Percentiles rank a stretch among this genome's conserved stretches.
Evolutionary conservation across 2,888 invertebrate genomes (phyloP).

Genomic region (Chrysodeixis includens): DNA sequence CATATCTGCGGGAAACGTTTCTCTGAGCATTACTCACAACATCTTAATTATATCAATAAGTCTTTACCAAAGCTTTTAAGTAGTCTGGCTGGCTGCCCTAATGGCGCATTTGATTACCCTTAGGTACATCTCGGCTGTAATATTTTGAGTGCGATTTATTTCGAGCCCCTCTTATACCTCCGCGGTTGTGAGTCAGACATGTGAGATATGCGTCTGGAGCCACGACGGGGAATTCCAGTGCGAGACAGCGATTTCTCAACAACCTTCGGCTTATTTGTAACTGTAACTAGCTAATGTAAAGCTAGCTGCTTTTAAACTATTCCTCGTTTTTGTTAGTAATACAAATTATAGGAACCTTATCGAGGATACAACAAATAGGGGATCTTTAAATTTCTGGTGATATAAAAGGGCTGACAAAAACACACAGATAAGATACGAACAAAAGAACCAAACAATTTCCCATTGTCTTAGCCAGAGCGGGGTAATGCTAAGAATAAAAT

Average conservation of each 20-base stretch:
- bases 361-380: neutral
- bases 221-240: neutral
- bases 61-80: neutral
- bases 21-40: neutral
- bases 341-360: neutral
- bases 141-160: slow-evolving; percentile 2
- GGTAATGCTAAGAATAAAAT: too few relatives aligned
- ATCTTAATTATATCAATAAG: neutral
- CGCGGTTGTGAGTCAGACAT: neutral
- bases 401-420: neutral
- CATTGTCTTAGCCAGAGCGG: too few relatives aligned
- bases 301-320: neutral
- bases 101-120: slow-evolving; percentile 1
- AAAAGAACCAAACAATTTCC: neutral
- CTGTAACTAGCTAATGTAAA: neutral
- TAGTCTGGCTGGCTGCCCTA: neutral
- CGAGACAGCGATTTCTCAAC: neutral
- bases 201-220: slow-evolving; percentile 7
- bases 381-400: neutral
- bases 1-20: neutral
- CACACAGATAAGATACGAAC: neutral
- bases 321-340: neutral
- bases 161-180: neutral
- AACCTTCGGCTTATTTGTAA: neutral
- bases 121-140: neutral